Conservation (phyloP, 2,113 vertebrate species). For the Myrmecophaga tridactyla region DNA sequence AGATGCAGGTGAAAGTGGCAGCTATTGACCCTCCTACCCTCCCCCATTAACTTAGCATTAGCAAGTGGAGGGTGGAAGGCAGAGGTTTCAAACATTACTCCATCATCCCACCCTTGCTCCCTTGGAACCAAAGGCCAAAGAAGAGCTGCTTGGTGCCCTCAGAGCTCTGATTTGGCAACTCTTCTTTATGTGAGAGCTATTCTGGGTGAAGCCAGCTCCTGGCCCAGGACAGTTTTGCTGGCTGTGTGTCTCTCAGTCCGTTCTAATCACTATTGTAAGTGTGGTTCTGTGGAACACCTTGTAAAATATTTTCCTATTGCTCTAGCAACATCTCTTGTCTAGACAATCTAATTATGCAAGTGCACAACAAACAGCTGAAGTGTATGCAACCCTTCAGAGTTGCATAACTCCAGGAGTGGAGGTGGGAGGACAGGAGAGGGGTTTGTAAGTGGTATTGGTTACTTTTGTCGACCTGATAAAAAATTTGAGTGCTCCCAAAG, state of each 20-base stretch:
- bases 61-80: slow-evolving; percentile 30
- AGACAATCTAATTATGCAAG: slow-evolving; percentile 84
- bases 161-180: slow-evolving; percentile 71
- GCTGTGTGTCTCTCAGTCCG: slow-evolving; percentile 67
- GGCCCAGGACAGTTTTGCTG: slow-evolving; percentile 70
- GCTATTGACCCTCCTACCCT: fast-evolving
- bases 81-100: slow-evolving; percentile 40
- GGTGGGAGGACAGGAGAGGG: not conserved
- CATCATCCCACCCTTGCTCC: slow-evolving; percentile 54
- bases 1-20: not conserved
- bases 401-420: slow-evolving; percentile 43
- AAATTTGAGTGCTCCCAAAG: slow-evolving; percentile 40
- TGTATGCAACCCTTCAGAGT: slow-evolving; percentile 73
- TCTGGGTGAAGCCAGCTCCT: slow-evolving; percentile 52
- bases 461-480: slow-evolving; percentile 61
- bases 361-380: slow-evolving; percentile 71
- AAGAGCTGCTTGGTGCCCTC: not conserved
- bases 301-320: slow-evolving; percentile 81
- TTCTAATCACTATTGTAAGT: slow-evolving; percentile 78
- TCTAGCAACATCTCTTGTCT: slow-evolving; percentile 84
- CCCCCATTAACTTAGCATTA: slow-evolving; percentile 19
- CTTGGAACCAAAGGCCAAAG: slow-evolving; percentile 47
- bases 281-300: slow-evolving; percentile 76
- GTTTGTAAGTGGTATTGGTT: not conserved
- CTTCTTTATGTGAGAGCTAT: slow-evolving; percentile 47